Base-by-base conservation (phyloP, 2,888 invertebrate genomes). In the Palloptera scutellata region DNA sequence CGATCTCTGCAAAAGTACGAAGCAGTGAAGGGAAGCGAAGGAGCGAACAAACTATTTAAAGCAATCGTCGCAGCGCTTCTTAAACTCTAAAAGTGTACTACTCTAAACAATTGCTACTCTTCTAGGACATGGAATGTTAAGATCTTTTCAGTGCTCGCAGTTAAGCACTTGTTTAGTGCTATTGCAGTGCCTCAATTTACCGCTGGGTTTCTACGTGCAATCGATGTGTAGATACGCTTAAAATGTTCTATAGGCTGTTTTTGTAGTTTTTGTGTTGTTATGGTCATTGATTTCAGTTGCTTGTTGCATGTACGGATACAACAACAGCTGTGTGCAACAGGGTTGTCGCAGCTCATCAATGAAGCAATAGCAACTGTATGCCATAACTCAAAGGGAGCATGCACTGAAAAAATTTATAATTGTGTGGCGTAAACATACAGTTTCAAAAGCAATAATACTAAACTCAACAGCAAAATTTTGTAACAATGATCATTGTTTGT, bases 271-370 rank as follows among this genome's bases (percentile, higher is more conserved):
- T 45, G 11, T 48, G 48, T 13, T n/a, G 15, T 13, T 4, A 13
- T 58, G 41, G 19, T 64, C 58, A n/a, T 51, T 9, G 30, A 51
- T 60, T 60, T 15, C n/a, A 17, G 51, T 10, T 30, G 9, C 40
- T 20, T 48, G 15, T 59, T 41, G 52, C 58, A 52, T 15, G 13
- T 30, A 12, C 42, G 68, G 41, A 54, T 57, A 64, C 60, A 64
- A 64, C 70, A 71, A 71, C 71, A 71, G 71, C 71, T 71, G 71
- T 54, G 60, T 52, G 54, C 61, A n/a, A 51, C 58, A 53, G 57
- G 48, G 55, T 52, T 30, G 30, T 15, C 3, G 64, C 64, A 19
- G 43, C 17, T 48, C 42, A 17, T 17, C 15, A 17, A 52, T 61
- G 43, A 2, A 43, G 51, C 20, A n/a, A 15, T 8, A 48, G 15